These are phyloP conservation scores for Oedothorax gibbosus DNA, from an alignment of 1,140 invertebrate species.

Conservation along the genomic window DNA sequence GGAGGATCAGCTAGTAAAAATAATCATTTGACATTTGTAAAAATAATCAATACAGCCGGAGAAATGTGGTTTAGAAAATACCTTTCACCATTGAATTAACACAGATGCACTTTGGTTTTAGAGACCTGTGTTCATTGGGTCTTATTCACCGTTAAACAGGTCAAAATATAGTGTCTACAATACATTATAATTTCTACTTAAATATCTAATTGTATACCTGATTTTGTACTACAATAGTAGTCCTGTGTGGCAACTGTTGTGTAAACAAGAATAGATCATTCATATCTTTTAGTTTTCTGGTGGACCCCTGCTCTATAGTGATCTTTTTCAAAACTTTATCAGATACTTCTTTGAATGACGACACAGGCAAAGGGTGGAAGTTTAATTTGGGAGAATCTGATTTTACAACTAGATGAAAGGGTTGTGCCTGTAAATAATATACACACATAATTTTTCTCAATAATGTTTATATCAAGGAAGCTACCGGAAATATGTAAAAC, in stretches of 20 bases:
- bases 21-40: too few species aligned
- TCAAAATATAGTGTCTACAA: too few species aligned
- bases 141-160: too few species aligned
- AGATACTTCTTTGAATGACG: conserved; percentile 5
- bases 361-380: conserved; percentile 25
- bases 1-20: too few species aligned
- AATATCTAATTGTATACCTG: conserved; percentile 16
- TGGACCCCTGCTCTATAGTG: conserved; percentile 40
- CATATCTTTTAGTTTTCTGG: conserved; percentile 49
- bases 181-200: too few species aligned
- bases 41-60: too few species aligned
- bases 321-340: conserved; percentile 46
- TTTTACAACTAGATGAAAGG: conserved; percentile 23
- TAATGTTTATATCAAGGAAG: too few species aligned
- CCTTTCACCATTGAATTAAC: too few species aligned
- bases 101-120: too few species aligned
- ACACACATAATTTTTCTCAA: neutral
- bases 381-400: neutral
- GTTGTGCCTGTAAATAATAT: conserved; percentile 12
- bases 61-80: too few species aligned
- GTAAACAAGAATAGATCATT: conserved; percentile 47
- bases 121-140: too few species aligned
- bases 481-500: too few species aligned
- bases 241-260: conserved; percentile 10
- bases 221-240: conserved; percentile 43